These are phyloP conservation scores for Haplochromis burtoni DNA, from an alignment of 2,113 vertebrate species.

Conservation along the genomic window DNA sequence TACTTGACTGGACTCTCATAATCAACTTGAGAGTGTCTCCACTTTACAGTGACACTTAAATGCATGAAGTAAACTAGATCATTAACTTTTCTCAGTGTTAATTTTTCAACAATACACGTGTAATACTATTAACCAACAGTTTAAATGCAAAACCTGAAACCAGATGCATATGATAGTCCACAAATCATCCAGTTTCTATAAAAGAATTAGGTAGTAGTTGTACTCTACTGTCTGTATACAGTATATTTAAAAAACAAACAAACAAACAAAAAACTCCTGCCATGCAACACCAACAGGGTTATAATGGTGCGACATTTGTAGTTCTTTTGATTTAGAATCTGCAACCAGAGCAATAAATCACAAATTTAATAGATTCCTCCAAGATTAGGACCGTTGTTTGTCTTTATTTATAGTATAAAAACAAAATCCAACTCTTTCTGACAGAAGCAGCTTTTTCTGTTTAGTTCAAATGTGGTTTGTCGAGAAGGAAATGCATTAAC, in stretches of 20 bases:
- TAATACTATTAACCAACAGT: neutral
- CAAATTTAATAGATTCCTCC: neutral
- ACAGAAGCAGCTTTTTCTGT: neutral
- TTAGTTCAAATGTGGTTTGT: neutral
- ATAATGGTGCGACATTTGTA: neutral
- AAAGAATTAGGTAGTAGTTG: neutral
- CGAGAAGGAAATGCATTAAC: constrained; percentile 26
- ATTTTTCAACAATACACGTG: neutral
- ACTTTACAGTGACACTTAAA: neutral
- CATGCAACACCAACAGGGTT: neutral
- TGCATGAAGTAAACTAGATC: neutral
- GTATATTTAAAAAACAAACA: neutral
- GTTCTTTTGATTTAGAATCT: neutral
- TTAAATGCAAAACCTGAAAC: neutral
- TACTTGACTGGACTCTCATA: neutral
- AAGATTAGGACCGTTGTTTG: neutral
- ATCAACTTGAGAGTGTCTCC: neutral
- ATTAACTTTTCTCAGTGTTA: neutral
- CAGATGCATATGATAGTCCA: neutral
- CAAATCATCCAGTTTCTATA: neutral
- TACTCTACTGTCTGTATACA: neutral
- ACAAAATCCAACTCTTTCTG: neutral
- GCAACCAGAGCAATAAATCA: neutral
- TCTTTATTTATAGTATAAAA: neutral
- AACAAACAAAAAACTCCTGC: neutral